Evolutionary conservation across 2,797 vertebrate species (phyloP).

Genomic region (Urophycis tenuis): DNA sequence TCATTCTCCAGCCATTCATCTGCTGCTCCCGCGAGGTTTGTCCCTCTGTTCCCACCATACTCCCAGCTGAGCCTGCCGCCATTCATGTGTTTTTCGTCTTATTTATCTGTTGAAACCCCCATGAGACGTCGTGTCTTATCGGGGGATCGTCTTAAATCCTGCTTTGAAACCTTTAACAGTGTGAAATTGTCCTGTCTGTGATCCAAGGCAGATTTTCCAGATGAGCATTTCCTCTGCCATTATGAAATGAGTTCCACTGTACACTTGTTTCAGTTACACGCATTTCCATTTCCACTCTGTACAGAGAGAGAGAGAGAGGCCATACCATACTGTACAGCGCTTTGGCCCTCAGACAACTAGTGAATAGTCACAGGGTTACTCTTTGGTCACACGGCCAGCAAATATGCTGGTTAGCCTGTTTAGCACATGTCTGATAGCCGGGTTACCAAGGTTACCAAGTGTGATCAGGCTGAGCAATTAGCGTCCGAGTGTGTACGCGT

Average conservation of each 20-base stretch:
- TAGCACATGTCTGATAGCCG: not conserved
- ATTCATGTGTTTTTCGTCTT: not conserved
- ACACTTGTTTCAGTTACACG: not conserved
- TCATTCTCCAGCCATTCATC: not conserved
- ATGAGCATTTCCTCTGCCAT: not conserved
- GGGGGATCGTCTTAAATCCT: not conserved
- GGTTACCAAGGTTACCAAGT: not conserved
- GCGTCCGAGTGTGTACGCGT: not conserved
- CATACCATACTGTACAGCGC: too few relatives aligned
- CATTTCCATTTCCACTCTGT: not conserved
- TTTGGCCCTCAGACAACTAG: not conserved
- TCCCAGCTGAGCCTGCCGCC: not conserved
- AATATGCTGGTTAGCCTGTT: not conserved
- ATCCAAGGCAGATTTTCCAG: not conserved
- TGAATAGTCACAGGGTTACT: not conserved
- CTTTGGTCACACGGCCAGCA: not conserved
- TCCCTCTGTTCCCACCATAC: not conserved
- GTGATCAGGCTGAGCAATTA: not conserved
- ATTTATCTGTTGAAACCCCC: not conserved
- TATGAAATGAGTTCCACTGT: not conserved
- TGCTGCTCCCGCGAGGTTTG: not conserved
- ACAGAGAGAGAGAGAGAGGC: too few relatives aligned
- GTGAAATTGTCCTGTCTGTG: not conserved
- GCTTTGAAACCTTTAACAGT: not conserved
- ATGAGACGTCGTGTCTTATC: not conserved